phyloP scores from a whole-genome alignment of 2,888 invertebrate genomes.

The Trisateles emortualis region DNA sequence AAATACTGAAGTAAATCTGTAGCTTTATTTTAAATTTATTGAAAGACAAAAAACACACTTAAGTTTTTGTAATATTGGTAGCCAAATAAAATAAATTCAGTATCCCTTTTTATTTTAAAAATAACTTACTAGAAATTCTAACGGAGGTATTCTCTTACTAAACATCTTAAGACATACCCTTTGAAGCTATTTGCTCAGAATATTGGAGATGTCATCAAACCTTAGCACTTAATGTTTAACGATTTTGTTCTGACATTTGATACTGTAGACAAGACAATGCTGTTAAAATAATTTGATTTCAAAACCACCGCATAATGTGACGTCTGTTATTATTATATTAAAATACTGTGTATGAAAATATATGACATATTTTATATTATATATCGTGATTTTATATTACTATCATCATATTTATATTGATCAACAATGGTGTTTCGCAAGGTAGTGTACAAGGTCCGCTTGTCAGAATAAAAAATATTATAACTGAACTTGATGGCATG shows the following conservation, averaged over 20 bases:
- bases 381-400: neutral
- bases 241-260: constrained; percentile 4
- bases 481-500: too few species aligned
- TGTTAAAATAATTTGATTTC: neutral
- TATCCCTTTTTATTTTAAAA: too few species aligned
- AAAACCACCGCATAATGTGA: neutral
- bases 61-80: too few species aligned
- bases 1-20: too few species aligned
- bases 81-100: too few species aligned
- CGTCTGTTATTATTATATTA: neutral
- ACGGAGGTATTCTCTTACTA: neutral
- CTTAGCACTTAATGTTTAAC: neutral
- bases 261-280: neutral
- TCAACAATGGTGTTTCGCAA: neutral
- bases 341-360: neutral
- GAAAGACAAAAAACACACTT: too few species aligned
- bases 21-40: too few species aligned
- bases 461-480: neutral
- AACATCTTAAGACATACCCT: neutral
- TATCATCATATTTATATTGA: neutral
- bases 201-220: neutral
- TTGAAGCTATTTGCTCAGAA: neutral
- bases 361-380: neutral
- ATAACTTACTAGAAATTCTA: too few species aligned
- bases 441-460: constrained; percentile 1